Evolutionary conservation across 2,888 invertebrate genomes (phyloP).

Genomic region (Gymnocheta viridis): DNA sequence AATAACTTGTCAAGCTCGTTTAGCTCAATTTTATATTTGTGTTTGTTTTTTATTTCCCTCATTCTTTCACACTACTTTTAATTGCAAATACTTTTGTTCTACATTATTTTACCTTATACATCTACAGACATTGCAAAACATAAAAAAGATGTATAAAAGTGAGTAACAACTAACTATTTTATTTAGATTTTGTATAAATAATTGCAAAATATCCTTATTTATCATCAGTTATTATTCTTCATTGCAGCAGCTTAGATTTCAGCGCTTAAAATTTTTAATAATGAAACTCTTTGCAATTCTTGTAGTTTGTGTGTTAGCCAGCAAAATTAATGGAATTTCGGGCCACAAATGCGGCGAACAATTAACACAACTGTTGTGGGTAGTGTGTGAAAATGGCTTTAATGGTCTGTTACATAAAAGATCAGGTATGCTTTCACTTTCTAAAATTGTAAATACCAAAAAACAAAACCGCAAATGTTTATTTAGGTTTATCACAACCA

Average conservation of each 20-base stretch:
- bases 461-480: neutral
- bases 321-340: constrained; percentile 1
- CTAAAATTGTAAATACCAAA: neutral
- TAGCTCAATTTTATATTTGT: no score
- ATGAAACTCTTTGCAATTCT: constrained; percentile 32
- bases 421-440: constrained; percentile 22
- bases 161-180: neutral
- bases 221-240: constrained; percentile 3
- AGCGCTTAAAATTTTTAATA: neutral
- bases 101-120: neutral
- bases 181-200: constrained; percentile 35
- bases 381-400: constrained; percentile 47
- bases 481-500: neutral
- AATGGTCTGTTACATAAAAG: constrained; percentile 35
- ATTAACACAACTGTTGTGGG: constrained; percentile 23
- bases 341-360: constrained; percentile 25
- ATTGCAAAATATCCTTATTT: neutral
- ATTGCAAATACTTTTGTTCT: neutral
- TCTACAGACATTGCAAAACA: neutral
- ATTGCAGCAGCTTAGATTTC: neutral
- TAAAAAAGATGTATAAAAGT: neutral
- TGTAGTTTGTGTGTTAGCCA: neutral
- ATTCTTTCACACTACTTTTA: neutral
- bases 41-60: no score
- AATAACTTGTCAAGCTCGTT: no score